Evolutionary conservation across 2,113 vertebrate genomes (phyloP).

Genomic region (Pelodiscus sinensis): DNA sequence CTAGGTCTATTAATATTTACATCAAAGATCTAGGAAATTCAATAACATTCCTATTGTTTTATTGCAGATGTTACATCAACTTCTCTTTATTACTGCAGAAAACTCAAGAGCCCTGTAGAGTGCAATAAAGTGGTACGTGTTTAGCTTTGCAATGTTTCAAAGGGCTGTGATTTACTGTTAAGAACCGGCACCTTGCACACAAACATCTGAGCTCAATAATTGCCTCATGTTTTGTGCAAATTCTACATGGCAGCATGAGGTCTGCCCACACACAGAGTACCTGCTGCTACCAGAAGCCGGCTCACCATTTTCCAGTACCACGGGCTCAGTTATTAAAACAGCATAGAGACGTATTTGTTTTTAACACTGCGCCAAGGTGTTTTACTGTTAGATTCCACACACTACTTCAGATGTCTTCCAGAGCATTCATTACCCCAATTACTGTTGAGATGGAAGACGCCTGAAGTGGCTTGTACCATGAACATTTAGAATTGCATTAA

Average conservation of each 20-base stretch:
- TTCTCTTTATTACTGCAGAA: constrained; percentile 77
- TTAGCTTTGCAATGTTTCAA: constrained; percentile 60
- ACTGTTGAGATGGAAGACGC: neutral
- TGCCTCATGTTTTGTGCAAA: constrained; percentile 33
- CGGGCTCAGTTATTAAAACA: rapidly evolving
- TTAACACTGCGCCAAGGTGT: neutral
- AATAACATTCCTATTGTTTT: constrained; percentile 72
- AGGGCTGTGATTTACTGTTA: constrained; percentile 59
- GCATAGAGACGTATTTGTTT: rapidly evolving
- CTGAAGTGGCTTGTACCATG: neutral
- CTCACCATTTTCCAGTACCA: neutral
- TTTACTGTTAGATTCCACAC: constrained; percentile 1
- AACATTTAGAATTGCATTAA: neutral
- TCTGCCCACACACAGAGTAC: neutral
- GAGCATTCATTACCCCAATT: neutral
- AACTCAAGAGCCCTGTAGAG: constrained; percentile 72
- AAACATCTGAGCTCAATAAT: constrained; percentile 31
- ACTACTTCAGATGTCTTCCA: neutral
- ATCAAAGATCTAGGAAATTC: constrained; percentile 66
- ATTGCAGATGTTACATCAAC: constrained; percentile 71
- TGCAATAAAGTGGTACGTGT: constrained; percentile 65
- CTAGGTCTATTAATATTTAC: constrained; percentile 48
- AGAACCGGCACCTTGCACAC: constrained; percentile 20
- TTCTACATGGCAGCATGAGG: neutral
- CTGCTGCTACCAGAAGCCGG: neutral